A percentile compares a stretch with the other conserved stretches of the same genome.
These are phyloP conservation scores for Argynnis bischoffii DNA, from an alignment of 2,888 invertebrate genomes.

Conservation along the genomic window DNA sequence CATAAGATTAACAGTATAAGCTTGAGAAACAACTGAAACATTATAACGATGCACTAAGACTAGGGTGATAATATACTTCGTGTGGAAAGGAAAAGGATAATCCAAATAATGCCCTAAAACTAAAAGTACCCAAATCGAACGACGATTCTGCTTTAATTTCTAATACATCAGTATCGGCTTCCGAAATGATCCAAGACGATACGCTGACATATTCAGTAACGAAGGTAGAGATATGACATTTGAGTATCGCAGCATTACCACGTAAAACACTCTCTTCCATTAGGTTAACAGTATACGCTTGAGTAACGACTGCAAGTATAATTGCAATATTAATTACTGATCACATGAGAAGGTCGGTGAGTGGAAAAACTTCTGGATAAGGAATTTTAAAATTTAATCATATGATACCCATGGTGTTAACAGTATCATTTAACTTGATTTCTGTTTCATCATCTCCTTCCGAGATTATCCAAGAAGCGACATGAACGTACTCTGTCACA, in stretches of 20 bases:
- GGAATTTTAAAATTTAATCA: constrained; percentile 20
- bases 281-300: constrained; percentile 93
- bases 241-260: constrained; percentile 94
- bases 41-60: constrained; percentile 23
- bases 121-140: constrained; percentile 65
- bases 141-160: constrained; percentile 74
- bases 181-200: constrained; percentile 93
- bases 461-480: constrained; percentile 90
- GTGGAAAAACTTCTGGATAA: constrained; percentile 18
- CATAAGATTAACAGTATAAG: constrained; percentile 94
- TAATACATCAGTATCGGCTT: constrained; percentile 76
- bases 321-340: constrained; percentile 31
- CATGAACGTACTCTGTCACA: constrained; percentile 91
- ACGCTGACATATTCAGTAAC: constrained; percentile 95
- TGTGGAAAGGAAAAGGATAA: constrained; percentile 41
- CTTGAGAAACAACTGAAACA: constrained; percentile 93
- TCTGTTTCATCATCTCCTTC: constrained; percentile 74
- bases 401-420: constrained; percentile 61
- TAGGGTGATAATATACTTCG: not conserved
- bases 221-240: constrained; percentile 96
- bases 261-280: constrained; percentile 95
- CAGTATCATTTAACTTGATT: constrained; percentile 61
- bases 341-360: not conserved
- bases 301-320: constrained; percentile 90
- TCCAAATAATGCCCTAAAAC: constrained; percentile 30